Base-by-base conservation (phyloP, 2,888 invertebrate genomes). In the Drosophila trichaetosa region DNA sequence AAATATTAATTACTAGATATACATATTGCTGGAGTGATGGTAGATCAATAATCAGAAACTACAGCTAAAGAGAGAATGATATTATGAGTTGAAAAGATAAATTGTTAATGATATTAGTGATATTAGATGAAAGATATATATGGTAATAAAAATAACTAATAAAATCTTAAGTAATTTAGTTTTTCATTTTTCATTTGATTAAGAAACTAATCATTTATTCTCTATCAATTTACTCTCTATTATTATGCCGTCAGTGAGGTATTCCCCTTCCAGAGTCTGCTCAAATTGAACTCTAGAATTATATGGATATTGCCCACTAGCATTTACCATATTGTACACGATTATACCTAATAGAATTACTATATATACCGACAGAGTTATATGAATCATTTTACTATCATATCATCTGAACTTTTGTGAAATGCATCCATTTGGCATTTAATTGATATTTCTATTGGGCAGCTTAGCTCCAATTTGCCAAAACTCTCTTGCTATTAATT, bases 361-460 rank as follows among this genome's bases (percentile, higher is more conserved):
- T 16, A 16, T 0, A 1, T 13, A 34, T 13, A 34, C 5, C 34
- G 13, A 34, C 16, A 16, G 5, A 36, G 36, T 6, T 36, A 16
- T 36, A 36, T 16, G 2, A 16, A 16, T 36, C 16, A 16, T 6
- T 16, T 16, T 16, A 36, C 36, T 6, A 36, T 16, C 36, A 16
- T 36, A 16, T 6, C 36, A 36, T 36, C 16, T 36, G 4, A 38
- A n/a, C 10, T 33, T 8, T 46, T 33, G 49, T 31, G 46, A n/a
- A 49, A 46, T 69, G 63, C 69, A 61, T 59, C n/a, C 38, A 68
- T 60, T 75, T 70, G 66, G 38, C 48, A 66, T 69, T 79, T 79
- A 79, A 77, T 75, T 74, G 76, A 60, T 70, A 60, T 63, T 75
- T 75, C 69, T 69, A 62, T 79, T 79, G 63, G 58, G 24, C 64